Conservation (phyloP, 2,888 invertebrate genomes). For the Acanthosepion esculentum region DNA sequence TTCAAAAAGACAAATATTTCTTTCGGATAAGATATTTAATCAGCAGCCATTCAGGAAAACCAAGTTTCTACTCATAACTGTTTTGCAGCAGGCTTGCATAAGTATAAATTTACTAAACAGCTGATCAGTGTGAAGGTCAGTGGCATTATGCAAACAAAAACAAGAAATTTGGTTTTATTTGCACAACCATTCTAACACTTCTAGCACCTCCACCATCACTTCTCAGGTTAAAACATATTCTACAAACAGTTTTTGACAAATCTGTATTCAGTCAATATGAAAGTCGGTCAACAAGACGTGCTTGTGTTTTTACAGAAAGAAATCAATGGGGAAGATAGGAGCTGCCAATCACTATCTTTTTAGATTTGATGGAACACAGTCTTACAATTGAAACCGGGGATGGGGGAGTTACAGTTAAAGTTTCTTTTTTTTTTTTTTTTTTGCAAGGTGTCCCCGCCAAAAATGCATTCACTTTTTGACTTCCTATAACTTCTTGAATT, state of each 20-base stretch:
- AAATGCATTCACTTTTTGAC: no score
- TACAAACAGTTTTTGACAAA: not conserved
- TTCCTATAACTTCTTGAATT: no score
- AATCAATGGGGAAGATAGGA: not conserved
- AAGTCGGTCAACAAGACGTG: not conserved
- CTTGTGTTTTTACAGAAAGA: not conserved
- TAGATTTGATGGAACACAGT: no score
- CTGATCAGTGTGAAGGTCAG: not conserved
- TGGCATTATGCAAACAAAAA: not conserved
- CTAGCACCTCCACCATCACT: not conserved
- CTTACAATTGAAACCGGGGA: no score
- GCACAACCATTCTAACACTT: not conserved
- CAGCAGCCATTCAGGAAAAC: no score
- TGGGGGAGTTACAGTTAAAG: no score
- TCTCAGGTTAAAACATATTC: not conserved
- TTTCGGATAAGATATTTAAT: no score
- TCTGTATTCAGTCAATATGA: not conserved
- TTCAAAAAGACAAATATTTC: no score
- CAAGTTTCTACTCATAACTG: no score
- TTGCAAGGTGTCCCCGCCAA: no score
- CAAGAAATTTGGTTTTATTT: not conserved
- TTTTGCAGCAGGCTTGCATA: not conserved
- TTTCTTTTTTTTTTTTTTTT: no score
- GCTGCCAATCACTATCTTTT: not conserved
- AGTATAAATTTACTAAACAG: not conserved